Conservation (phyloP, 2,113 vertebrate genomes). For the Pangasianodon hypophthalmus region DNA sequence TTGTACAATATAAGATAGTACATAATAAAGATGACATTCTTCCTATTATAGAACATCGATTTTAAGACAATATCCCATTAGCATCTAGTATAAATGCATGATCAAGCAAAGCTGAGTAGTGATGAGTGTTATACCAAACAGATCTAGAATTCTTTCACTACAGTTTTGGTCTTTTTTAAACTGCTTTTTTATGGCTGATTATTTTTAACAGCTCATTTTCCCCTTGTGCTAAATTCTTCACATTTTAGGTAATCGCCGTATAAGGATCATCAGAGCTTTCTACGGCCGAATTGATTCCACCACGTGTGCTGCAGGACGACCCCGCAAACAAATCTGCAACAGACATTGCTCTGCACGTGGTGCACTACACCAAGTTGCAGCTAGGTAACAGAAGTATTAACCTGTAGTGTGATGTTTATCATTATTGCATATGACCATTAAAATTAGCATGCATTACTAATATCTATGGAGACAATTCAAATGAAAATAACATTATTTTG, state of each 20-base stretch:
- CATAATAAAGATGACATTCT: background rate
- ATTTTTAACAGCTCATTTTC: background rate
- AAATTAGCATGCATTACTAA: background rate
- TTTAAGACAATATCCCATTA: background rate
- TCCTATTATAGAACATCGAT: background rate
- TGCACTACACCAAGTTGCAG: background rate
- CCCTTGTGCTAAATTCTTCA: background rate
- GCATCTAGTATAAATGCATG: background rate
- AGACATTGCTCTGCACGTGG: constrained; percentile 34
- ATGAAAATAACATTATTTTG: background rate
- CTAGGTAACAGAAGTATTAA: background rate
- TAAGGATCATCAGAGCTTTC: constrained; percentile 3
- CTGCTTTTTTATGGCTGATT: background rate
- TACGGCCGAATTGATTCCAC: constrained; percentile 19
- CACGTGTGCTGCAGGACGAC: constrained; percentile 10
- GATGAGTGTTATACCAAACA: background rate
- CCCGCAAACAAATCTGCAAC: background rate
- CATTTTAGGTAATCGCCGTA: background rate
- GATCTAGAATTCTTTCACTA: background rate
- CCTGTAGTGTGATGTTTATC: background rate
- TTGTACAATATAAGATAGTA: background rate
- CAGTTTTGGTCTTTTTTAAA: background rate
- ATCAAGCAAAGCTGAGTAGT: background rate
- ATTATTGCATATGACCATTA: background rate
- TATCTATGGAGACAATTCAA: no score